phyloP scores from a whole-genome alignment of 2,888 invertebrate genomes.

The Lasioglossum vierecki region DNA sequence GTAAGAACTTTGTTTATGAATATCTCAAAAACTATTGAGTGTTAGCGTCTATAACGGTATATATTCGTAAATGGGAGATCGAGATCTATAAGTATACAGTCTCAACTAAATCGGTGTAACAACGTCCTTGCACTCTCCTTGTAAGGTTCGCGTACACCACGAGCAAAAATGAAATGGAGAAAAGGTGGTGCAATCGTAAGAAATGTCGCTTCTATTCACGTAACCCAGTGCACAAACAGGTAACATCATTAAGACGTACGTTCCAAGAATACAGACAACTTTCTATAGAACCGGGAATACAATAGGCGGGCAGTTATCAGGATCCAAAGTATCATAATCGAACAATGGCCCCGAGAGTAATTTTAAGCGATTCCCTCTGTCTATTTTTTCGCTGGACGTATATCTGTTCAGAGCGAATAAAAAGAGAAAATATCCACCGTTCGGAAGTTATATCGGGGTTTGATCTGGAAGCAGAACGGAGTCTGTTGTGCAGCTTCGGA shows the following conservation, averaged over 20 bases:
- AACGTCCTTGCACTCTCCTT: no score
- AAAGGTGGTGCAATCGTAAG: background rate
- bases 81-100: no score
- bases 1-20: no score
- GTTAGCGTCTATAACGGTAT: no score
- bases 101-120: no score
- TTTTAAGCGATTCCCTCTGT: background rate
- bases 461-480: background rate
- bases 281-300: slow-evolving; percentile 10
- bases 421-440: background rate
- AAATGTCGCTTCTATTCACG: background rate
- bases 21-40: no score
- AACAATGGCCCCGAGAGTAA: background rate
- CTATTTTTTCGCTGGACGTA: background rate
- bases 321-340: slow-evolving; percentile 6
- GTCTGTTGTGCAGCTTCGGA: background rate
- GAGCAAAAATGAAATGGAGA: background rate
- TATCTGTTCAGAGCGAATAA: background rate
- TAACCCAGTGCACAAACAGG: slow-evolving; percentile 1
- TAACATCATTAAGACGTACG: slow-evolving; percentile 29
- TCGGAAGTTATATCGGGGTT: background rate
- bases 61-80: no score
- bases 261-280: slow-evolving; percentile 7
- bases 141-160: background rate
- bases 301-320: slow-evolving; percentile 21